Conservation (phyloP, 2,888 invertebrate species). For the Acanthococcus lagerstroemiae region DNA sequence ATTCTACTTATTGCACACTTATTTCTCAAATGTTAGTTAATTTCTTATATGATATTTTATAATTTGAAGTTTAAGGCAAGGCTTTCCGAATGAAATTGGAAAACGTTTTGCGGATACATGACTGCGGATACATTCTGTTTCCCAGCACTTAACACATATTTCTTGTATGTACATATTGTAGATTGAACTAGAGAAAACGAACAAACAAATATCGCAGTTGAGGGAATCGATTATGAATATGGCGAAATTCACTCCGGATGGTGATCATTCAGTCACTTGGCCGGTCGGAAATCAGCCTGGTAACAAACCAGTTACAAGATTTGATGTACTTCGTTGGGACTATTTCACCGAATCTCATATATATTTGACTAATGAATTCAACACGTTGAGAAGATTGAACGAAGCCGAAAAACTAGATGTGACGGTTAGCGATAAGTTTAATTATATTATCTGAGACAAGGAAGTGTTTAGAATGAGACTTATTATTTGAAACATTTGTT, state of each 20-base stretch:
- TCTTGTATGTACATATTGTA: neutral
- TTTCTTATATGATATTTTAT: neutral
- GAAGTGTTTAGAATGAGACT: too few species aligned
- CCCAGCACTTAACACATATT: neutral
- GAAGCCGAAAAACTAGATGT: conserved; percentile 61
- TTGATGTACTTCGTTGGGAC: conserved; percentile 77
- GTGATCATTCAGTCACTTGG: conserved; percentile 46
- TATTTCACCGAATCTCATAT: conserved; percentile 76
- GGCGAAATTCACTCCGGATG: conserved; percentile 44
- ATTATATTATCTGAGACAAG: too few species aligned
- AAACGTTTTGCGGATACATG: neutral
- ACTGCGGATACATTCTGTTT: neutral
- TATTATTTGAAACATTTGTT: conserved; percentile 33
- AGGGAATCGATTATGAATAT: conserved; percentile 44
- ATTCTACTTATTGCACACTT: conserved; percentile 61
- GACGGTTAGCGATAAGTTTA: too few species aligned
- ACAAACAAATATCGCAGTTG: conserved; percentile 43
- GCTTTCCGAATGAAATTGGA: neutral
- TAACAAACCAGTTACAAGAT: conserved; percentile 58
- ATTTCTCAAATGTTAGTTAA: conserved; percentile 52
- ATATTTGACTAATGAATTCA: conserved; percentile 69
- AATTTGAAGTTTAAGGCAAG: neutral
- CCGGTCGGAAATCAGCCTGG: conserved; percentile 61
- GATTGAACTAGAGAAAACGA: conserved; percentile 34
- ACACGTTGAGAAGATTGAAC: conserved; percentile 54